A percentile compares a stretch with the other conserved stretches of the same genome.
These are phyloP conservation scores for Sapayoa aenigma DNA, from an alignment of 2,113 vertebrate genomes.

Conservation along the genomic window DNA sequence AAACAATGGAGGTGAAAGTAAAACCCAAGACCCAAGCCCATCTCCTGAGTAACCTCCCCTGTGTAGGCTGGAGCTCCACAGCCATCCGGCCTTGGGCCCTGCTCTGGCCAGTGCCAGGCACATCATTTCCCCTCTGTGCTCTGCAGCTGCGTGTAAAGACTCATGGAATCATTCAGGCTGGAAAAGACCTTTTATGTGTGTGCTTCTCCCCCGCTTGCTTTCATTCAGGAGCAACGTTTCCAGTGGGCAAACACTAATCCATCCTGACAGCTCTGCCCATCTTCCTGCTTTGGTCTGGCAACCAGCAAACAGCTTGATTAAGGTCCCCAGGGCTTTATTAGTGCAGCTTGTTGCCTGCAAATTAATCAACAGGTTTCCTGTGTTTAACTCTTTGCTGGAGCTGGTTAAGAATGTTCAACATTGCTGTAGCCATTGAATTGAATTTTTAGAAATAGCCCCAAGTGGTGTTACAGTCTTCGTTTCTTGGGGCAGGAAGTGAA, in stretches of 20 bases:
- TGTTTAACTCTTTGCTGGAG: constrained; percentile 37
- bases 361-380: constrained; percentile 58
- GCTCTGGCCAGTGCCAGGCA: neutral
- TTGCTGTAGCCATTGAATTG: neutral
- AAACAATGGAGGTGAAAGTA: neutral
- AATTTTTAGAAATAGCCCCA: neutral
- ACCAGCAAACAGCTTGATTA: constrained; percentile 56
- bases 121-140: neutral
- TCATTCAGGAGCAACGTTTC: constrained; percentile 12
- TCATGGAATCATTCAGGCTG: neutral
- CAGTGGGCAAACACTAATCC: constrained; percentile 39
- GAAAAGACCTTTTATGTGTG: neutral
- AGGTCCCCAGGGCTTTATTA: constrained; percentile 31
- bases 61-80: neutral
- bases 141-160: neutral
- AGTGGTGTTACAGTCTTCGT: neutral
- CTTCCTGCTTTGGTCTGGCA: constrained; percentile 45
- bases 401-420: neutral
- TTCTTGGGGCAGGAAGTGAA: neutral
- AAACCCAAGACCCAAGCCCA: neutral
- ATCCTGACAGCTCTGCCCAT: constrained; percentile 60
- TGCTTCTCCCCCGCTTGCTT: neutral
- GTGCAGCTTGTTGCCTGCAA: constrained; percentile 50
- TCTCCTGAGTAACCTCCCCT: neutral
- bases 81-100: neutral